Conservation (phyloP, 2,797 vertebrate species). For the Molothrus ater region DNA sequence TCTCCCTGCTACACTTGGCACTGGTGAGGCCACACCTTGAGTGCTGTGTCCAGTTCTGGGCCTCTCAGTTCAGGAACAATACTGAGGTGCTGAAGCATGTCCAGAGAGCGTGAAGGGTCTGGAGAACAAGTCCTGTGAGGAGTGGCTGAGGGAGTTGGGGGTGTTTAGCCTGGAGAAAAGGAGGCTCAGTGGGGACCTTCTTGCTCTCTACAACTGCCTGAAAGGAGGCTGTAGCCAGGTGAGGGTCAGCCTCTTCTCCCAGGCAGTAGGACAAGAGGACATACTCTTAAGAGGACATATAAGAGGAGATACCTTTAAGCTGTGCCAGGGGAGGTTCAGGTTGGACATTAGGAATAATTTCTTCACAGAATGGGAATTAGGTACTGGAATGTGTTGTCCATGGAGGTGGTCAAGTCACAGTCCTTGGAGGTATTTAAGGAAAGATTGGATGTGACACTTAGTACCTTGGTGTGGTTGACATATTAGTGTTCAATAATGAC, state of each 20-base stretch:
- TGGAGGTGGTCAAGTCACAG: neutral
- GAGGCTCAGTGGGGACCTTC: accelerated
- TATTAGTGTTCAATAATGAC: neutral
- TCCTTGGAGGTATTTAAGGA: neutral
- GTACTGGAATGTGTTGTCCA: neutral
- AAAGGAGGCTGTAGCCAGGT: neutral
- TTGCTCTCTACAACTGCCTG: neutral
- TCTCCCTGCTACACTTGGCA: neutral
- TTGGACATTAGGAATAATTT: neutral
- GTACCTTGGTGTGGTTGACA: neutral
- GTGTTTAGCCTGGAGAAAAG: neutral
- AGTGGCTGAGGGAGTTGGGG: neutral
- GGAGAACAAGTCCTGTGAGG: neutral
- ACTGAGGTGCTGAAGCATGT: too few relatives aligned
- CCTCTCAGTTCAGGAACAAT: neutral
- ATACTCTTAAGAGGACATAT: neutral
- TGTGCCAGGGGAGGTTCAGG: neutral
- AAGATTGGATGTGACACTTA: neutral
- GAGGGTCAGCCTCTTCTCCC: neutral
- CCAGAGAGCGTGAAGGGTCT: neutral
- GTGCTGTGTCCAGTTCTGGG: neutral
- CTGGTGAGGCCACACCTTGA: neutral
- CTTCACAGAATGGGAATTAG: neutral
- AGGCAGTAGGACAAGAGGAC: neutral
- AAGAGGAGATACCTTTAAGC: neutral